These are phyloP conservation scores for Lutra lutra DNA, from an alignment of 2,797 vertebrate genomes.

Conservation along the genomic window DNA sequence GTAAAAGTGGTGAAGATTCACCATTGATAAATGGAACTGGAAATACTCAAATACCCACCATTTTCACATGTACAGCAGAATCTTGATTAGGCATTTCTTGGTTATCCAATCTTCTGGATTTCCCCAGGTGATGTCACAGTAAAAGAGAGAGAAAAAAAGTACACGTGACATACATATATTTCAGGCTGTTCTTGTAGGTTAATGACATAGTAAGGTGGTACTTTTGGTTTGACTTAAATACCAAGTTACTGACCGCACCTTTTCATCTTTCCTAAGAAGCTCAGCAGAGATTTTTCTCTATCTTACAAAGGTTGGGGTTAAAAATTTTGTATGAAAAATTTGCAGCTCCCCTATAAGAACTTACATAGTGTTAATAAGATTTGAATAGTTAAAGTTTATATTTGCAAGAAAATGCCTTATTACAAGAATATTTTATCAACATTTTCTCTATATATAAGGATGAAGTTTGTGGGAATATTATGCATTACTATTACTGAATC, in stretches of 20 bases:
- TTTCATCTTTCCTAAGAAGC: background rate
- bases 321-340: background rate
- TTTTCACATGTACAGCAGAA: constrained; percentile 69
- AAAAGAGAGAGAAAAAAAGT: constrained; percentile 73
- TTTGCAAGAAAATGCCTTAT: constrained; percentile 8
- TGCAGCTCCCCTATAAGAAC: background rate
- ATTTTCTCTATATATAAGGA: constrained; percentile 20
- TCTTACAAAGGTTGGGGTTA: background rate
- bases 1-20: background rate
- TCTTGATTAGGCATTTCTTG: constrained; percentile 77
- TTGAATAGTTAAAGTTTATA: constrained; percentile 9
- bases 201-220: background rate
- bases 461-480: constrained; percentile 23
- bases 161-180: constrained; percentile 68
- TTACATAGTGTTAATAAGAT: background rate
- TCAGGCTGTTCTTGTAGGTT: constrained; percentile 58
- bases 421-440: constrained; percentile 29
- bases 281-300: constrained; percentile 31
- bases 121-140: constrained; percentile 75
- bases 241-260: background rate
- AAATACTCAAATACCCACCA: constrained; percentile 77
- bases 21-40: constrained; percentile 33
- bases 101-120: constrained; percentile 81
- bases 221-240: constrained; percentile 18
- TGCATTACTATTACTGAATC: background rate